These are phyloP conservation scores for Rhinichthys klamathensis DNA, from an alignment of 2,113 vertebrate genomes.

Conservation along the genomic window DNA sequence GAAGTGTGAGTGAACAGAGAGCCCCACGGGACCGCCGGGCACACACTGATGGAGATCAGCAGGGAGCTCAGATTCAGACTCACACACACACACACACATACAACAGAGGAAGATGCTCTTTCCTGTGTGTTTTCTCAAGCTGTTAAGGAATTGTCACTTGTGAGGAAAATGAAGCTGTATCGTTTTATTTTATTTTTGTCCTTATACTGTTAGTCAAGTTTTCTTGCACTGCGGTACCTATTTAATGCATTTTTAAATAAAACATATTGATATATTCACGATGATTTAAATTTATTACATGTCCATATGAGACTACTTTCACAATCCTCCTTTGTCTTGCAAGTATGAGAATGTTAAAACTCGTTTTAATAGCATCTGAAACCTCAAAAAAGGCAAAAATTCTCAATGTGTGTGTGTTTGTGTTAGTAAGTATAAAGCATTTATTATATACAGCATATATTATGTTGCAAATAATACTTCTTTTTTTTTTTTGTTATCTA, in stretches of 20 bases:
- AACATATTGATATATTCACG: not conserved
- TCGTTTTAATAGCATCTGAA: too few species aligned
- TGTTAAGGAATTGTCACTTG: not conserved
- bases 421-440: too few species aligned
- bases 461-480: too few species aligned
- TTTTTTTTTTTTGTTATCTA: too few species aligned
- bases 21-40: not conserved
- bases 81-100: slow-evolving; percentile 17
- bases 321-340: not conserved
- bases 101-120: slow-evolving; percentile 21
- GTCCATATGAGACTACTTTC: not conserved
- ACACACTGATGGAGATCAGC: slow-evolving; percentile 38
- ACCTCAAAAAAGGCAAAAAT: too few species aligned
- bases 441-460: too few species aligned
- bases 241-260: not conserved
- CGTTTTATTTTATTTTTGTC: not conserved
- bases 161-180: not conserved
- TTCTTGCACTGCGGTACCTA: not conserved
- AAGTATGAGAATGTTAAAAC: too few species aligned
- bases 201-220: not conserved
- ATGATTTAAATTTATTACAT: not conserved
- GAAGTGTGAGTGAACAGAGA: slow-evolving; percentile 38
- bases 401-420: too few species aligned
- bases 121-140: slow-evolving; percentile 16
- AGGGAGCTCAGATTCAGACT: slow-evolving; percentile 7